Conservation (phyloP, 1,140 invertebrate species). For the Branchinecta lynchi region DNA sequence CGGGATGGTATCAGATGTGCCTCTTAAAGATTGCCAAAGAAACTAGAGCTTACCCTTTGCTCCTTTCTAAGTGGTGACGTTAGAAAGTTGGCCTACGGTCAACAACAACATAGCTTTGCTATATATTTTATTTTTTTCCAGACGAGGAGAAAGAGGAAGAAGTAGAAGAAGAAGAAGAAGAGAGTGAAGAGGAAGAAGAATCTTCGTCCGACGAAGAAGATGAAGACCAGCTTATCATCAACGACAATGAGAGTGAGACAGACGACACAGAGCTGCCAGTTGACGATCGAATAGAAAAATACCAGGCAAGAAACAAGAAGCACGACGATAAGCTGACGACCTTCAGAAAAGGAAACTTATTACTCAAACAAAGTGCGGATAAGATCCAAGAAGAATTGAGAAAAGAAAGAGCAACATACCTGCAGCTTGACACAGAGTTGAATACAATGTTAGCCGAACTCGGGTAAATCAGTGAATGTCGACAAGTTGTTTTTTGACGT, state of each 20-base stretch:
- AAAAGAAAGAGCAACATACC: slow-evolving; percentile 58
- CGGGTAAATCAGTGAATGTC: slow-evolving; percentile 31
- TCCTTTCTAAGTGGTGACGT: too few species aligned
- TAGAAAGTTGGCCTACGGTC: too few species aligned
- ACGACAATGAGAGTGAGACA: slow-evolving; percentile 39
- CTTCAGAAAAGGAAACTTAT: slow-evolving; percentile 66
- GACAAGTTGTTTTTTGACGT: background rate
- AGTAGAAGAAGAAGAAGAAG: slow-evolving; percentile 35
- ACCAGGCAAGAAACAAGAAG: slow-evolving; percentile 36
- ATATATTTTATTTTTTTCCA: too few species aligned
- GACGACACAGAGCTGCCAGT: slow-evolving; percentile 40
- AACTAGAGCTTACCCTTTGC: too few species aligned
- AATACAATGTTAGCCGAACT: slow-evolving; percentile 60
- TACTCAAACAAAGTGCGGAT: slow-evolving; percentile 68
- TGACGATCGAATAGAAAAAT: slow-evolving; percentile 21
- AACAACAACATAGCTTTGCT: too few species aligned
- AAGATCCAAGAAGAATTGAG: slow-evolving; percentile 63
- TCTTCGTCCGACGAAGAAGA: slow-evolving; percentile 51
- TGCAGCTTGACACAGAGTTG: slow-evolving; percentile 57
- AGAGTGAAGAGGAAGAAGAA: slow-evolving; percentile 34
- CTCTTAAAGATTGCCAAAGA: too few species aligned
- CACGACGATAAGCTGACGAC: slow-evolving; percentile 58
- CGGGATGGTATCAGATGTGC: too few species aligned
- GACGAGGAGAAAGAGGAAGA: slow-evolving; percentile 29
- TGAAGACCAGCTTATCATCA: slow-evolving; percentile 26